Evolutionary conservation across 2,797 vertebrate genomes (phyloP), one percentile per base, ranked within the genome.

Genomic region (Cryptoprocta ferox): DNA sequence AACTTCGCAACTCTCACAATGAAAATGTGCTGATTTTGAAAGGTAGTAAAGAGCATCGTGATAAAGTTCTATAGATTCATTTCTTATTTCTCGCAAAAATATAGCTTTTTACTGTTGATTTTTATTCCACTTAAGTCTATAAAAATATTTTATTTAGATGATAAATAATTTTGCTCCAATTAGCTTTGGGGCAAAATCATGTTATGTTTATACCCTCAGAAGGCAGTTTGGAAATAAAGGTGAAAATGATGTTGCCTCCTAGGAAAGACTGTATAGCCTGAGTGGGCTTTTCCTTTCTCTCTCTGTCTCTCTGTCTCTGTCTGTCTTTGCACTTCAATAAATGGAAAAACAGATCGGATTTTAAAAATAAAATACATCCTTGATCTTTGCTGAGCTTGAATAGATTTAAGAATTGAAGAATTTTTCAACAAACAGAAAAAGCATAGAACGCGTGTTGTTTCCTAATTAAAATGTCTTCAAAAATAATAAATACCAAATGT

Each of bases 401-500:
- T 93, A 97, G 18, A 76, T 70, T 87, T 91, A 96, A 94, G 59
- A 98, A 96, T 92, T 94, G 63, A 98, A 50, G 80, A 89, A 94
- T 91, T 98, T 98, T 88, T 96, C 78, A 90, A 11, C 59, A 73
- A 79, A 37, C 96, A 45, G 92, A 97, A 97, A 91, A 18, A 90
- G 63, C 35, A 28, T 37, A 97, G 79, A 18, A 3, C 79, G 50
- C 37, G n/a, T 56, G 83, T 75, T 95, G 68, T 63, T 95, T 95
- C 82, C 89, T 92, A 97, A 97, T 94, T 97, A 97, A 97, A 97
- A 82, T 91, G 48, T 94, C n/a, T 71, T 59, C 76, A 89, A 93
- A 63, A 92, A 95, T 97, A 97, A 96, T 91, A 90, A 96, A 70
- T 90, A 96, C 81, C 96, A 96, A 97, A 92, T 94, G 92, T 56